Conservation (phyloP, 2,797 vertebrate genomes). For the Microtus agrestis region DNA sequence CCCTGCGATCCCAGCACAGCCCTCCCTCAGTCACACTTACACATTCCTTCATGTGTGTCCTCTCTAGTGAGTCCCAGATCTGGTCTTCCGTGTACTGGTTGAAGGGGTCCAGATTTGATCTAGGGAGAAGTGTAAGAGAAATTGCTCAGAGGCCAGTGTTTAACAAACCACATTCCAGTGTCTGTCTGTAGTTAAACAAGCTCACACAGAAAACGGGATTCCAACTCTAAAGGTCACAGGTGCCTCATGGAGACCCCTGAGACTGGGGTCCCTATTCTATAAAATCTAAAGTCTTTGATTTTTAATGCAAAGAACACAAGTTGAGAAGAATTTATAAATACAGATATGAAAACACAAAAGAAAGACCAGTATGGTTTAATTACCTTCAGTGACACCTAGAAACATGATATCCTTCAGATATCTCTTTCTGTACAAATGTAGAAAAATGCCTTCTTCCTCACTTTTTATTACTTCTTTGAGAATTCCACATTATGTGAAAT, state of each 20-base stretch:
- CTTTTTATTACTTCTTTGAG: background rate
- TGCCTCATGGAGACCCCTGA: background rate
- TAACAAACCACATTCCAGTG: background rate
- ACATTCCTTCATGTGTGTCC: conserved; percentile 98
- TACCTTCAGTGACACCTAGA: background rate
- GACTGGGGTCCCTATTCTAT: background rate
- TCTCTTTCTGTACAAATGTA: background rate
- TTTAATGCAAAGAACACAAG: background rate
- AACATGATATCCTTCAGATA: background rate
- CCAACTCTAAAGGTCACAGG: background rate
- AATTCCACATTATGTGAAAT: background rate
- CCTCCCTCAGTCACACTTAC: conserved; percentile 88
- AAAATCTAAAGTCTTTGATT: background rate
- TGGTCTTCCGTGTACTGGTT: conserved; percentile 92
- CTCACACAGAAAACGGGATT: background rate
- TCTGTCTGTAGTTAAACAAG: background rate
- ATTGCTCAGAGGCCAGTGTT: conserved; percentile 9
- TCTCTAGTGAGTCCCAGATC: conserved; percentile 94
- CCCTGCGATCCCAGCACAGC: background rate
- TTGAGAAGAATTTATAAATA: conserved; percentile 31
- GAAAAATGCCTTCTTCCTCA: background rate
- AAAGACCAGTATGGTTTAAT: background rate
- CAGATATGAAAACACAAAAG: background rate
- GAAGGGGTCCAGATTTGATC: conserved; percentile 96
- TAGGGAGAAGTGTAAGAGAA: conserved; percentile 77